Base-by-base conservation (phyloP, 2,797 vertebrate genomes). In the Threskiornis aethiopicus region DNA sequence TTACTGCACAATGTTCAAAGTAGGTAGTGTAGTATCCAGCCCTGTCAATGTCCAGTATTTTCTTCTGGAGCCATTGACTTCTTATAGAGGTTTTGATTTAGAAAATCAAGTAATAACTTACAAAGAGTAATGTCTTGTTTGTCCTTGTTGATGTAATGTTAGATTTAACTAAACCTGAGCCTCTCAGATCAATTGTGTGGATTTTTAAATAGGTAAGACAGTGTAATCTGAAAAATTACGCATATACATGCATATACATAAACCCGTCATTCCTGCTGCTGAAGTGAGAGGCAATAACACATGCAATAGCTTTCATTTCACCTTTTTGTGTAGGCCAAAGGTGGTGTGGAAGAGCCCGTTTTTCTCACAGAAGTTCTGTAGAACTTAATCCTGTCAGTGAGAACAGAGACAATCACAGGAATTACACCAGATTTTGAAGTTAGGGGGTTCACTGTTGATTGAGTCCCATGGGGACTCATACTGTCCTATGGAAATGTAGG, bases 1-100 rank as follows among this genome's bases (percentile, higher is more conserved):
- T 87, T 94, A 96, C 65, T 94, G 84, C 84, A 92, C 71, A 80
- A n/a, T 31, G 49, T 54, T 84, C 49, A 17, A 70, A 86, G 67
- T 77, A 89, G 87, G 73, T 73, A 89, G 87, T 15, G 15, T 66
- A 87, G 26, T 77, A 77, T 59, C 59, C 72, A 91, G 72, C 87
- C 71, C 84, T 67, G 64, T 25, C n/a, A 83, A 80, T 22, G 44
- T 28, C 55, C 52, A 52, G 55, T 6, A 41, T 57, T 88, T 58
- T 61, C 49, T 54, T 78, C 57, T 51, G 4, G 11, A 89, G 67
- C 35, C 96, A 64, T 86, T 31, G 64, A 65, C 65, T 77, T 62
- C 59, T 52, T 26, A 29, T 0, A 49, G 71, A 91, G 66, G 57
- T 80, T 51, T 90, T 93, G 37, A 35, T 55, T 91, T 77, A 82